Base-by-base conservation (phyloP, 1,140 invertebrate species). In the Drosophila varians region DNA sequence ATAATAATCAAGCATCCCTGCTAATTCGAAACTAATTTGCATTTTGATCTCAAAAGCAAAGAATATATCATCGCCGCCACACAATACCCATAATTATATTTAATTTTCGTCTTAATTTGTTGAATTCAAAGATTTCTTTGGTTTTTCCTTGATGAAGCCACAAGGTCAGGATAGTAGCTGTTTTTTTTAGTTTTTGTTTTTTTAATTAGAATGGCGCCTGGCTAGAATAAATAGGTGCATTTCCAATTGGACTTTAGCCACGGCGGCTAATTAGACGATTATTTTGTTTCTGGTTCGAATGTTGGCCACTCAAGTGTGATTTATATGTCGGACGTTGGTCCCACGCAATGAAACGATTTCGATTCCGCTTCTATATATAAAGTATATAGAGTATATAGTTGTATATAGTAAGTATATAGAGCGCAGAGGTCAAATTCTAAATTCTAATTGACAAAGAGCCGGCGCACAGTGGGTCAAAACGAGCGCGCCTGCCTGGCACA, bases 391-490 rank as follows among this genome's bases (percentile, higher is more conserved):
- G 6, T 40, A 1, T 16, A 2, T 42, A 18, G 4, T 6, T n/a
- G 7, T 26, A 19, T 4, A 14, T n/a, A 7, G 12, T 38, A n/a
- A 38, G 12, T 43, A 9, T 34, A 18, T 21, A 14, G 47, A 28
- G 38, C 49, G 48, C 40, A 84, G 69, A 75, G 80, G 80, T 84
- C 68, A 86, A 72, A 84, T 86, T 80, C 62, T 54, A 49, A 60
- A 80, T 86, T 87, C 76, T 86, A 84, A 84, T 84, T 84, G 80
- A 84, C 48, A 75, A 68, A 47, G 48, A 58, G 45, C 53, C 5
- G 14, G 49, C 64, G 57, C 45, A 65, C 73, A 82, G 79, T 74
- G 78, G 68, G 69, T 62, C 75, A 74, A 74, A 72, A 34, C 71
- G 51, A 64, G 4, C 21, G 23, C 49, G 34, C 8, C 18, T 25